Evolutionary conservation across 1,140 invertebrate genomes (phyloP).

Genomic region (Alviniconcha marisindica): DNA sequence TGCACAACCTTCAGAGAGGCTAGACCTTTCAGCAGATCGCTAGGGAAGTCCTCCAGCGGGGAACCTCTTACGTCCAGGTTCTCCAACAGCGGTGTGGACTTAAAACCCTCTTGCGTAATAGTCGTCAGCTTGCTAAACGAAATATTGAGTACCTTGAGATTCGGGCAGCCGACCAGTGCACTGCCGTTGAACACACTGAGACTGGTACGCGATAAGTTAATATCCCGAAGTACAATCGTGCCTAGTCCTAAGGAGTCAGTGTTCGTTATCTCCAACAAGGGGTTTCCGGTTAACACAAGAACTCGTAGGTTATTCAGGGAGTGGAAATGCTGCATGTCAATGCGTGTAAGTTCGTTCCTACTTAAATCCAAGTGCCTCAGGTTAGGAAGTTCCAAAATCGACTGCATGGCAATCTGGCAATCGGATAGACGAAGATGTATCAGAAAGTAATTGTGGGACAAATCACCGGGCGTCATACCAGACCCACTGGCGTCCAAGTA

Average conservation of each 20-base stretch:
- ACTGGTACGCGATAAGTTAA: slow-evolving; percentile 1
- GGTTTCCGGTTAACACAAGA: background rate
- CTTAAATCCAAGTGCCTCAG: background rate
- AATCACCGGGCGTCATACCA: background rate
- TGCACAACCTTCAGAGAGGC: background rate
- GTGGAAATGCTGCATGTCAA: background rate
- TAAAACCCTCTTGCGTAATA: background rate
- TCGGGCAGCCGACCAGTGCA: background rate
- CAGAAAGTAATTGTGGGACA: background rate
- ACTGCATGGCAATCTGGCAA: background rate
- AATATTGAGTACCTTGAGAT: background rate
- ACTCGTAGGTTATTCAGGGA: background rate
- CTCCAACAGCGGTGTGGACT: background rate
- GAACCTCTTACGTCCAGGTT: slow-evolving; percentile 21
- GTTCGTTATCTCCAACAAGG: background rate
- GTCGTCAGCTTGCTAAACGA: background rate
- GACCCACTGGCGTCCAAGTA: slow-evolving; percentile 13
- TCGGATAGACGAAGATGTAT: background rate
- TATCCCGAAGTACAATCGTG: background rate
- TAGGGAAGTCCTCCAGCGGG: background rate
- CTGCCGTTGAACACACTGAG: background rate
- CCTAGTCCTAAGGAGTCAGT: background rate
- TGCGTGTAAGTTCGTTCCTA: background rate
- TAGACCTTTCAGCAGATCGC: background rate
- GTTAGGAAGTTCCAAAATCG: background rate